Evolutionary conservation across 2,113 vertebrate genomes (phyloP).

Genomic region (Isichthys henryi): DNA sequence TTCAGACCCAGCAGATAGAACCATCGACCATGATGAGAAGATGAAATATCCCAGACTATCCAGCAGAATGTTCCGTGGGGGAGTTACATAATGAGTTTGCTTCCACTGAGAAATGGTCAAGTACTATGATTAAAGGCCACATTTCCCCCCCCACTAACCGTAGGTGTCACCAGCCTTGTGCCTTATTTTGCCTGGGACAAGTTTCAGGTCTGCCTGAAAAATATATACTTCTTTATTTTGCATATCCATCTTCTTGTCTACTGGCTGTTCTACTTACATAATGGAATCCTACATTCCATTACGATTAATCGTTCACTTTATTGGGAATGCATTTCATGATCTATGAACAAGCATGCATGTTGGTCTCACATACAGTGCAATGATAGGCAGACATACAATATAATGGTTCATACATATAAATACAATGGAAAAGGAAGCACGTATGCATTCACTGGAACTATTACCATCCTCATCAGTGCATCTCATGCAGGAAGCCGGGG

Average conservation of each 20-base stretch:
- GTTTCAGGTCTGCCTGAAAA: background rate
- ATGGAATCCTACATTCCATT: background rate
- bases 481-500: constrained; percentile 13
- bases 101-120: background rate
- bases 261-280: background rate
- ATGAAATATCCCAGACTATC: background rate
- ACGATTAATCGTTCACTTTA: constrained; percentile 2
- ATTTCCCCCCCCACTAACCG: background rate
- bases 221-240: background rate
- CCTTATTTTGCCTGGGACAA: background rate
- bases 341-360: background rate
- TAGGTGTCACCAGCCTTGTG: background rate
- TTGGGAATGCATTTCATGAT: constrained; percentile 3
- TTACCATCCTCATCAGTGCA: background rate
- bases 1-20: background rate
- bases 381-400: background rate
- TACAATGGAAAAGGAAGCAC: background rate
- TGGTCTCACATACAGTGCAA: background rate
- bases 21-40: background rate
- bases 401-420: background rate
- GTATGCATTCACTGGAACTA: background rate
- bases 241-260: background rate
- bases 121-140: background rate
- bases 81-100: background rate
- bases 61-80: background rate